Evolutionary conservation across 2,888 invertebrate genomes (phyloP).

Genomic region (Cephus pulcher): DNA sequence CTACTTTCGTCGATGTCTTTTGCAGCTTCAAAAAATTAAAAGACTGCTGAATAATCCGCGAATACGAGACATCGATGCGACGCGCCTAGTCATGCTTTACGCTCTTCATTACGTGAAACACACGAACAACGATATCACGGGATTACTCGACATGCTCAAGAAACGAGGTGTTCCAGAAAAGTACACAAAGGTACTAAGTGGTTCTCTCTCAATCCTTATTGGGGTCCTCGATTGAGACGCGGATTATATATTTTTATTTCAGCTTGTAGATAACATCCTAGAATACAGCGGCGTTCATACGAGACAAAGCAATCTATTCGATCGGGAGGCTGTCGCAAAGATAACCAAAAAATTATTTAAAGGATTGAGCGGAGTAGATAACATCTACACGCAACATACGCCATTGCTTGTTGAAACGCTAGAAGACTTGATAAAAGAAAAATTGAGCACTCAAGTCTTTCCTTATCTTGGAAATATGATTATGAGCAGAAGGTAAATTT

Average conservation of each 20-base stretch:
- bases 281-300: slow-evolving; percentile 89
- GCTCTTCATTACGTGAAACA: slow-evolving; percentile 93
- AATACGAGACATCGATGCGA: slow-evolving; percentile 82
- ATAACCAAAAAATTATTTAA: slow-evolving; percentile 92
- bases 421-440: slow-evolving; percentile 91
- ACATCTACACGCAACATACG: slow-evolving; percentile 99
- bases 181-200: slow-evolving; percentile 55
- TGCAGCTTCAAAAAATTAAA: slow-evolving; percentile 71
- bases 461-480: slow-evolving; percentile 79
- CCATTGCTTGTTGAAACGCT: slow-evolving; percentile 90
- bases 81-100: slow-evolving; percentile 91
- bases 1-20: not conserved
- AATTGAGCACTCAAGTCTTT: slow-evolving; percentile 86
- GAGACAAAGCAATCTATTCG: slow-evolving; percentile 86
- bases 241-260: slow-evolving; percentile 26
- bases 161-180: slow-evolving; percentile 78
- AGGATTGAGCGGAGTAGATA: slow-evolving; percentile 96
- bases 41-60: slow-evolving; percentile 82
- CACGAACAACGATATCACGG: slow-evolving; percentile 83
- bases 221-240: not conserved
- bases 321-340: slow-evolving; percentile 85
- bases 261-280: slow-evolving; percentile 76
- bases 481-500: slow-evolving; percentile 67
- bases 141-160: slow-evolving; percentile 80
- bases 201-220: not conserved